Evolutionary conservation across 2,113 vertebrate genomes (phyloP).

Genomic region (Polypterus senegalus): DNA sequence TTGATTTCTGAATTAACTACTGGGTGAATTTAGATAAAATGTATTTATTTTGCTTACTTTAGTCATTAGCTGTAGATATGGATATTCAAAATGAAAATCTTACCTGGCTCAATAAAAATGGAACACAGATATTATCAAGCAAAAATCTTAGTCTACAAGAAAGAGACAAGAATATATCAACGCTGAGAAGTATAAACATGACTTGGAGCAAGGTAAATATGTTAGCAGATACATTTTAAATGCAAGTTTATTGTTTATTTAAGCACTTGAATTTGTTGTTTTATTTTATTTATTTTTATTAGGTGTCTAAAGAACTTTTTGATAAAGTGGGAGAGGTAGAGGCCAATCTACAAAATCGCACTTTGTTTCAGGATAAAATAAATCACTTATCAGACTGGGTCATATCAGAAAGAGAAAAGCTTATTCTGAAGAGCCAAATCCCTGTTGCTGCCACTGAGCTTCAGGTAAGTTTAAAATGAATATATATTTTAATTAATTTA

Average conservation of each 20-base stretch:
- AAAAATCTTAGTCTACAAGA: conserved; percentile 52
- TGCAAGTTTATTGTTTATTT: conserved; percentile 1
- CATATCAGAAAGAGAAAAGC: conserved; percentile 38
- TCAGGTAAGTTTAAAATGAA: conserved; percentile 32
- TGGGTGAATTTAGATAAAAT: too few species aligned
- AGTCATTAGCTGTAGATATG: conserved; percentile 68
- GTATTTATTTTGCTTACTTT: conserved; percentile 15
- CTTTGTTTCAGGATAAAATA: conserved; percentile 49
- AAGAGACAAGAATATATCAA: conserved; percentile 58
- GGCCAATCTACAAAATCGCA: conserved; percentile 41
- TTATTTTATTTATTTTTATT: conserved; percentile 1
- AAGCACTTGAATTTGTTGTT: neutral
- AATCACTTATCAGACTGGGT: conserved; percentile 47
- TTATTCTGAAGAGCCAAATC: conserved; percentile 24
- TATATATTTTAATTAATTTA: too few species aligned
- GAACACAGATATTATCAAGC: conserved; percentile 61
- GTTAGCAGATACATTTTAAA: neutral
- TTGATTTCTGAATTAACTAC: neutral
- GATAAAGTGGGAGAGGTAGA: conserved; percentile 60
- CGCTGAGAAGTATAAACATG: conserved; percentile 57
- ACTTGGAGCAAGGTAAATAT: conserved; percentile 72
- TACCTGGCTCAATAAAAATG: conserved; percentile 72
- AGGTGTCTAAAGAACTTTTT: conserved; percentile 64
- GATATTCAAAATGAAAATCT: conserved; percentile 61
- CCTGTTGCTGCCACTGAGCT: conserved; percentile 31